Conservation (phyloP, 2,113 vertebrate genomes). For the Ploceus nigricollis region DNA sequence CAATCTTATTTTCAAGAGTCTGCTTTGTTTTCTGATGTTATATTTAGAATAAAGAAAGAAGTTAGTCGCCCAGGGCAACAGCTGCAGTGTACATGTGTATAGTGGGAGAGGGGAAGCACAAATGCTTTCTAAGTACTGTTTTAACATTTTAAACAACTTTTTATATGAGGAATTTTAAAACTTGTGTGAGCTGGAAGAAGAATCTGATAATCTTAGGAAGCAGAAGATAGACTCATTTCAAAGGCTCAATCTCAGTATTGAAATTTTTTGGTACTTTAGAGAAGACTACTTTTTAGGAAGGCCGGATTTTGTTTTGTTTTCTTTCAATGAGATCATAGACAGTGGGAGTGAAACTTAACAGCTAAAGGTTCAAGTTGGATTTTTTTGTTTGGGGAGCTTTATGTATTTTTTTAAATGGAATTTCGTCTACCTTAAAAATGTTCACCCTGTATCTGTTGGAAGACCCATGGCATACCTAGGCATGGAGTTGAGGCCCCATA, state of each 20-base stretch:
- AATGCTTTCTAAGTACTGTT: background rate
- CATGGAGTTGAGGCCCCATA: background rate
- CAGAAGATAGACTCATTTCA: background rate
- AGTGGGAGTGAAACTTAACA: background rate
- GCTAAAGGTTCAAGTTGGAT: background rate
- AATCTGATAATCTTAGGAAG: background rate
- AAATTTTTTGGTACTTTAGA: background rate
- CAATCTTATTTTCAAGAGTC: background rate
- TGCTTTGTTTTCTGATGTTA: background rate
- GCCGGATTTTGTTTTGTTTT: background rate
- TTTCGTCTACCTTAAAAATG: background rate
- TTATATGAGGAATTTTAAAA: background rate
- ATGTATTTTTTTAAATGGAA: background rate
- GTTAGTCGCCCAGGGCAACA: conserved; percentile 15
- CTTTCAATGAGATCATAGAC: background rate
- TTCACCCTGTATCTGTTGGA: background rate
- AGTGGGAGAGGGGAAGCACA: background rate
- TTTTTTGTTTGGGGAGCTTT: background rate
- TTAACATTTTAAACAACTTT: background rate
- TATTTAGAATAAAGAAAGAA: background rate
- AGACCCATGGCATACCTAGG: background rate
- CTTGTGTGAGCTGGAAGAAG: background rate
- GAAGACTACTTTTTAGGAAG: background rate
- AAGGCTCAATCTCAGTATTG: background rate
- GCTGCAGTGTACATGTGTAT: background rate